Percentiles rank a stretch among this genome's conserved stretches.
Conservation (phyloP, 2,888 invertebrate species). For the Dexiosoma caninum region DNA sequence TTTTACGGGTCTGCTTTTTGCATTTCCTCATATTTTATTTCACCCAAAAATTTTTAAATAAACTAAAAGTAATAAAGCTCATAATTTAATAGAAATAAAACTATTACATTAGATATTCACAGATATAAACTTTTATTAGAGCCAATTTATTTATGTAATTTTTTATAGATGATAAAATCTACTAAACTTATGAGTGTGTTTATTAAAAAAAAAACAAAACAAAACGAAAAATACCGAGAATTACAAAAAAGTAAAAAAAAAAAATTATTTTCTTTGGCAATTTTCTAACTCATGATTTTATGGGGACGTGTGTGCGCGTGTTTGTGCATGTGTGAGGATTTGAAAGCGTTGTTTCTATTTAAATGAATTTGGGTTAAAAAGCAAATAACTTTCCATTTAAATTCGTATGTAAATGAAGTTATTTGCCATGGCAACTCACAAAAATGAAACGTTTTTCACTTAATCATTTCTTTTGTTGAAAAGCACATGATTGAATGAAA, state of each 20-base stretch:
- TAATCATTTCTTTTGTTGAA: neutral
- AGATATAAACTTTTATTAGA: slow-evolving; percentile 53
- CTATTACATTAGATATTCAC: slow-evolving; percentile 56
- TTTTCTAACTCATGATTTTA: no score
- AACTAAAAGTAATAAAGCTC: slow-evolving; percentile 13
- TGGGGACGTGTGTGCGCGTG: neutral
- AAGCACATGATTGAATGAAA: slow-evolving; percentile 19
- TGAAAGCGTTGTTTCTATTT: slow-evolving; percentile 6
- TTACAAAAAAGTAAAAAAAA: neutral
- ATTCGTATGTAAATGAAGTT: slow-evolving; percentile 59
- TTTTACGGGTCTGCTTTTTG: neutral
- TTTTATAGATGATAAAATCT: slow-evolving; percentile 28
- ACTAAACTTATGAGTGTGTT: slow-evolving; percentile 50
- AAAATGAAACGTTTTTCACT: slow-evolving; percentile 6
- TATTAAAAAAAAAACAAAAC: slow-evolving; percentile 49
- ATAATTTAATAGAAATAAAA: slow-evolving; percentile 56
- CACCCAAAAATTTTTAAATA: neutral
- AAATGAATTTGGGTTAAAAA: slow-evolving; percentile 52
- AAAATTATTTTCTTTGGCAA: slow-evolving; percentile 19
- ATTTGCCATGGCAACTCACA: slow-evolving; percentile 52
- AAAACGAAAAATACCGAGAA: neutral
- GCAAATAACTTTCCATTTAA: slow-evolving; percentile 47
- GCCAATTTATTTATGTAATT: slow-evolving; percentile 50
- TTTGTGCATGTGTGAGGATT: neutral
- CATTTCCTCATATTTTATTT: neutral